Base-by-base conservation (phyloP, 2,888 invertebrate species). In the Sinodicranocentrus sp. region DNA sequence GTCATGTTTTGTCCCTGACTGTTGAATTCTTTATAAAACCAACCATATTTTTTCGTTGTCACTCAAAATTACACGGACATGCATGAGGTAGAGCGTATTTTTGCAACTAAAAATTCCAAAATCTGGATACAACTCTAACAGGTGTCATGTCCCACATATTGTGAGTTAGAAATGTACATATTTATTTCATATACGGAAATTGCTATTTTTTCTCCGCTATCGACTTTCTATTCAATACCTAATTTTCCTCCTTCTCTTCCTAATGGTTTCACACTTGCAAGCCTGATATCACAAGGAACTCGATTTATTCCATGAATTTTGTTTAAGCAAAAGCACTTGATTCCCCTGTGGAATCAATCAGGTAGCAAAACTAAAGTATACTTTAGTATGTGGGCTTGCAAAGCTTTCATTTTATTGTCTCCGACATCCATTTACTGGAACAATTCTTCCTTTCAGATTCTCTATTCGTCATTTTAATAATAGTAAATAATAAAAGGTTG, bases 261-360 rank as follows among this genome's bases (percentile, higher is more conserved):
- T 57, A 57, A 57, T 57, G 57, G 57, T 52, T 52, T 2, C 13
- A 52, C 19, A 8, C n/a, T 57, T 57, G 21, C 5, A 19, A 23
- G n/a, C 6, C 57, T 57, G 6, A 23, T 65, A 44, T 43, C 67
- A 52, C 52, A 2, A 65, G 44, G 43, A 23, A 3, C 23, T n/a
- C 52, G 71, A 79, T 79, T 79, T 79, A 79, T 79, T 79, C 71
- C 79, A 79, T 70, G 79, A 71, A 71, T 79, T 71, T 79, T 79
- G 54, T 79, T 65, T 79, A 1, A 43, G 19, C 25, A 54, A 59
- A 28, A 63, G 63, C 25, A 25, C 43, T 67, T 63, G 71, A 79
- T 67, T 71, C 70, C 71, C 71, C 71, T 63, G 63, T 63, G 79
- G 71, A 79, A 79, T 71, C 79, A 79, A 78, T 78, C 77, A 68